Evolutionary conservation across 2,888 invertebrate species (phyloP), one percentile per base, ranked within the genome.

Genomic region (Drosophila sordidula): DNA sequence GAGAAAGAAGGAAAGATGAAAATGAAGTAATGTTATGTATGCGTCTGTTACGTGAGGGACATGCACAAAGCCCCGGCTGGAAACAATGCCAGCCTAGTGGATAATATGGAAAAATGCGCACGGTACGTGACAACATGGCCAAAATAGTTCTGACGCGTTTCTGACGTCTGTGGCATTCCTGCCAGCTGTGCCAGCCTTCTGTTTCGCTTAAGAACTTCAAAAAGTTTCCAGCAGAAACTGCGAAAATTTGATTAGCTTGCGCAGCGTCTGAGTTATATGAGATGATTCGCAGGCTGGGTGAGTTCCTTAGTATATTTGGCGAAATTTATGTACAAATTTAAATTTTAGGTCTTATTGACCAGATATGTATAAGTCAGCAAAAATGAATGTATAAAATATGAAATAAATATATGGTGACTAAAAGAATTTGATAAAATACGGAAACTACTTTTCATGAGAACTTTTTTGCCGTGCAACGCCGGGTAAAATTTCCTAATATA

Each of bases 11-110:
- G 25, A 66, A 55, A 70, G 66, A 84, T 65, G 64, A 76, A 80
- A 85, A 87, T 89, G 76, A 89, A 89, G 78, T 87, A 87, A 80
- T 87, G 72, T 89, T 77, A 84, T 89, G 76, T 87, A 89, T 87
- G 89, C 89, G 85, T 73, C 87, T 84, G 76, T 80, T 87, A 89
- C 87, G 85, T 89, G 89, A 85, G 87, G 38, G 41, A 71, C 76
- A 87, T 85, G 54, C 70, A 66, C 62, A 87, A 58, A 41, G 51
- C 52, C 4, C 11, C 14, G 14, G 18, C 16, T 16, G n/a, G 57
- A 55, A 62, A 66, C 51, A 25, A 58, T 51, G 51, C 38, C 56
- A 42, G 64, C 64, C 77, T 50, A 61, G 50, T 44, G 71, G 39
- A 80, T 89, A 89, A 87, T 89, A 75, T 78, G 74, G 79, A 89